A percentile compares a stretch with the other conserved stretches of the same genome.
These are phyloP conservation scores for Linnaemya tessellans DNA, from an alignment of 2,888 invertebrate species.

Conservation along the genomic window DNA sequence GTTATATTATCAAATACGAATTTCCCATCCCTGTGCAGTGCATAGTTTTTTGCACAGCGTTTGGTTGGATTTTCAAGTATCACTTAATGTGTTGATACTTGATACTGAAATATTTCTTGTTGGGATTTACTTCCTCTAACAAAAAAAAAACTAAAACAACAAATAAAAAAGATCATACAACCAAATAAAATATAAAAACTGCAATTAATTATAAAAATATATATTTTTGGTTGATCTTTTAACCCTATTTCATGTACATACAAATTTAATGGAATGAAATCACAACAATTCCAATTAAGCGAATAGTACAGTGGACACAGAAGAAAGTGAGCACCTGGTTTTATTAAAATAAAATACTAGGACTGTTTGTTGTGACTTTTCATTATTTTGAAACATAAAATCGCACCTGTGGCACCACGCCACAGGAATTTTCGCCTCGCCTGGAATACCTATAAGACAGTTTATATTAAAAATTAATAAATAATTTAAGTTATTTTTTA, in stretches of 20 bases:
- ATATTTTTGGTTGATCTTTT: conserved; percentile 30
- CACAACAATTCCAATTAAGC: conserved; percentile 10
- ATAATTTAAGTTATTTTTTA: too few species aligned
- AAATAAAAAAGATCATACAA: background rate
- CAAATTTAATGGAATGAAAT: background rate
- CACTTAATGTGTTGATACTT: conserved; percentile 19
- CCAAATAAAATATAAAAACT: background rate
- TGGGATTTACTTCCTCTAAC: background rate
- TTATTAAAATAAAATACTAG: too few species aligned
- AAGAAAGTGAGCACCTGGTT: background rate
- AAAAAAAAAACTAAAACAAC: background rate
- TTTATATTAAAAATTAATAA: too few species aligned
- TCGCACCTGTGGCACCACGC: too few species aligned
- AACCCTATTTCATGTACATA: conserved; percentile 2
- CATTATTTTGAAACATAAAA: too few species aligned
- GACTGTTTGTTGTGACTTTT: too few species aligned
- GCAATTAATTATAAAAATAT: conserved; percentile 39
- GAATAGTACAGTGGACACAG: background rate
- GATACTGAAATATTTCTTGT: conserved; percentile 18
- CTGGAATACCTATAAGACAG: too few species aligned
- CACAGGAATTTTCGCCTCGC: too few species aligned
- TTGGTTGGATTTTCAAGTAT: conserved; percentile 18
- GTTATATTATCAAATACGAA: background rate
- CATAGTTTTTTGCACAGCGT: background rate
- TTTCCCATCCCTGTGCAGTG: background rate